A percentile compares a stretch with the other conserved stretches of the same genome.
Conservation (phyloP, 2,888 invertebrate species). For the Rhimphoctona megacephalus region DNA sequence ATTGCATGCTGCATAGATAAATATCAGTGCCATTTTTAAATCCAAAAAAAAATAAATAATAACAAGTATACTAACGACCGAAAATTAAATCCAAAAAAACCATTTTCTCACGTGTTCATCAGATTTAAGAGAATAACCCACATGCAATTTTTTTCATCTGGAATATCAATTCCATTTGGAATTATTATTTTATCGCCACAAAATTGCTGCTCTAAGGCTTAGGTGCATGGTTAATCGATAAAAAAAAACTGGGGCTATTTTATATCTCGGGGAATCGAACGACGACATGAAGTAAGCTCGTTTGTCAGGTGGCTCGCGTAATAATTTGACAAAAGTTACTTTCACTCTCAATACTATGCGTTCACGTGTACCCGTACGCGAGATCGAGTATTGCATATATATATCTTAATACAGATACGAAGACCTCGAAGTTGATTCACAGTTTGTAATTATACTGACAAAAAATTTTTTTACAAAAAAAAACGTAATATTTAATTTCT, state of each 20-base stretch:
- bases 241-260: slow-evolving; percentile 33
- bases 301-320: slow-evolving; percentile 61
- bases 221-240: not conserved
- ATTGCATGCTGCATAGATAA: not conserved
- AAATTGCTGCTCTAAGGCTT: not conserved
- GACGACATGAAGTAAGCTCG: slow-evolving; percentile 58
- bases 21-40: not conserved
- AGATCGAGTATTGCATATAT: slow-evolving; percentile 33
- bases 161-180: not conserved
- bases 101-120: not conserved
- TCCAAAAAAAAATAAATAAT: not conserved
- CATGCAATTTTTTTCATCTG: not conserved
- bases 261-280: slow-evolving; percentile 46
- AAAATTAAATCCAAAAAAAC: not conserved
- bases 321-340: slow-evolving; percentile 67
- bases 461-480: not conserved
- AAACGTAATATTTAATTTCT: not conserved
- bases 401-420: slow-evolving; percentile 16
- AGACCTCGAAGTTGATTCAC: slow-evolving; percentile 15
- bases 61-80: not conserved
- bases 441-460: not conserved
- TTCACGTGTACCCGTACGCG: slow-evolving; percentile 32
- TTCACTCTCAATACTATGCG: slow-evolving; percentile 59
- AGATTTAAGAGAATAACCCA: not conserved
- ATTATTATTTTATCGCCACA: not conserved